phyloP scores from a whole-genome alignment of 2,797 vertebrate species.

The Naso thynnoides region DNA sequence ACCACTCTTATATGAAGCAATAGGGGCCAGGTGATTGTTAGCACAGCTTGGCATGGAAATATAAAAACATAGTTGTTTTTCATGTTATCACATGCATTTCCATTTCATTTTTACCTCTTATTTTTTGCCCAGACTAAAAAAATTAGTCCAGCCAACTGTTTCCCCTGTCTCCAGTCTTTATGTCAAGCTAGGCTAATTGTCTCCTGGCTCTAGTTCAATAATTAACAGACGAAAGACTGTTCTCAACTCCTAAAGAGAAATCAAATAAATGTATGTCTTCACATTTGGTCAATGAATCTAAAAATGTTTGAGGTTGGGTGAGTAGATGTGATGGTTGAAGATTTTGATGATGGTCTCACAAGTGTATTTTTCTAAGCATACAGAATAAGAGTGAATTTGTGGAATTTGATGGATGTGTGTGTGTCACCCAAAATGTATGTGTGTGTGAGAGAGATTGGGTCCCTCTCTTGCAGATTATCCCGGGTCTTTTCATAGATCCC shows the following conservation, averaged over 20 bases:
- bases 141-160: too few relatives aligned
- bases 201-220: too few relatives aligned
- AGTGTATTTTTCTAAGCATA: background rate
- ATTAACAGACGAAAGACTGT: too few relatives aligned
- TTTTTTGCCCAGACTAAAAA: too few relatives aligned
- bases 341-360: background rate
- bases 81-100: too few relatives aligned
- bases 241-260: too few relatives aligned
- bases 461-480: conserved; percentile 50
- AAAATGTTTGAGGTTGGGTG: background rate
- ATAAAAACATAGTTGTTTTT: too few relatives aligned
- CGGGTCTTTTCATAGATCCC: conserved; percentile 49
- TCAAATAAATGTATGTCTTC: background rate
- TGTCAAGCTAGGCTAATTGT: background rate
- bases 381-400: conserved; percentile 1
- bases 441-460: conserved; percentile 7
- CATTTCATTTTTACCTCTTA: too few relatives aligned
- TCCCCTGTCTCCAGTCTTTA: background rate
- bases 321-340: background rate
- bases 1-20: background rate
- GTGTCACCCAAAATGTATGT: background rate
- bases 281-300: background rate
- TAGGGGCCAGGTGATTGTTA: too few relatives aligned
- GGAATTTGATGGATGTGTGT: background rate
- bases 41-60: too few relatives aligned